These are phyloP conservation scores for Clarias platycephalus DNA, from an alignment of 2,797 vertebrate species.

Conservation along the genomic window DNA sequence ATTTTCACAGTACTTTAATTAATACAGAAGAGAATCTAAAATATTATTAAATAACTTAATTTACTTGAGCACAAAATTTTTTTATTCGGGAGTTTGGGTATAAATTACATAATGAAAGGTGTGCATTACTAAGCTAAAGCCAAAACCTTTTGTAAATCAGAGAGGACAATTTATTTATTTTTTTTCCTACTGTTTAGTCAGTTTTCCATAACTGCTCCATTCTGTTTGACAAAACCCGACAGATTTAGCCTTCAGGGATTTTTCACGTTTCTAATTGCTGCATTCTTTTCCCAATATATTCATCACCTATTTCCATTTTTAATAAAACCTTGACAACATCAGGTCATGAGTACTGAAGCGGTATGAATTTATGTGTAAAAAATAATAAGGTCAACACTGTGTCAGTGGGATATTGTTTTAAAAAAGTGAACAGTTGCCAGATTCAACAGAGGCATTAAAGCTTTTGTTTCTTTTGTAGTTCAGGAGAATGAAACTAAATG, in stretches of 20 bases:
- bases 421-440: not conserved
- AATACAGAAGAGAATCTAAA: slow-evolving; percentile 11
- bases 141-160: slow-evolving; percentile 9
- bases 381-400: not conserved
- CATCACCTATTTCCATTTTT: slow-evolving; percentile 1
- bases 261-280: slow-evolving; percentile 26
- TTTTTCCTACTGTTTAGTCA: slow-evolving; percentile 56
- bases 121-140: slow-evolving; percentile 27
- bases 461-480: not conserved
- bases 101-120: not conserved
- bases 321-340: slow-evolving; percentile 7
- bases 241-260: slow-evolving; percentile 53
- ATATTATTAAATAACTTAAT: slow-evolving; percentile 44
- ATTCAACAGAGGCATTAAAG: not conserved
- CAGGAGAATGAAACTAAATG: not conserved
- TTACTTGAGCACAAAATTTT: slow-evolving; percentile 35
- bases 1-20: slow-evolving; percentile 31
- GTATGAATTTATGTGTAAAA: not conserved
- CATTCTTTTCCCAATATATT: not conserved
- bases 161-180: slow-evolving; percentile 18
- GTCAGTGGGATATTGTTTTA: slow-evolving; percentile 10
- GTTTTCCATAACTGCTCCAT: slow-evolving; percentile 46
- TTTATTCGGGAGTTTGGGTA: slow-evolving; percentile 25
- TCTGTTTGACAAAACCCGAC: slow-evolving; percentile 50
- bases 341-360: not conserved